Conservation (phyloP, 2,888 invertebrate species). For the Spisula solida region DNA sequence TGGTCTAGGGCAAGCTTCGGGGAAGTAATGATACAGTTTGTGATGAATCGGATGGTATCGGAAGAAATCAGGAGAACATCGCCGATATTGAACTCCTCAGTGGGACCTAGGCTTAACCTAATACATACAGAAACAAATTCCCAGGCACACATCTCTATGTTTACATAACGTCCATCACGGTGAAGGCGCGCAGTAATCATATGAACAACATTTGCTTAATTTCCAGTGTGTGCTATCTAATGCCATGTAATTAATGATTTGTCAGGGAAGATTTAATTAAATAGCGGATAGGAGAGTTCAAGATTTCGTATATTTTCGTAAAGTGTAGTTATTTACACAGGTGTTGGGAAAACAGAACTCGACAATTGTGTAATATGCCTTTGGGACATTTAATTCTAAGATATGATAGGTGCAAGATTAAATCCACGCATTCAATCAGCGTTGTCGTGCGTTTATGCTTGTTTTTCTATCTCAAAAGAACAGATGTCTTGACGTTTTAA, state of each 20-base stretch:
- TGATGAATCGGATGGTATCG: no score
- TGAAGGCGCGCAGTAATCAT: background rate
- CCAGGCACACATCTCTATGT: background rate
- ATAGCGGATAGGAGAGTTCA: background rate
- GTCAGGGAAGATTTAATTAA: constrained; percentile 2
- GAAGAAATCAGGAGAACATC: no score
- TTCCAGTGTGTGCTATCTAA: background rate
- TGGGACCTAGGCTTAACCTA: background rate
- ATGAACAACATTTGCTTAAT: background rate
- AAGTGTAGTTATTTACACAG: constrained; percentile 18
- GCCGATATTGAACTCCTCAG: no score
- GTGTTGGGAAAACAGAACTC: constrained; percentile 2
- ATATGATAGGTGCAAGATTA: background rate
- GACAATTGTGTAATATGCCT: background rate
- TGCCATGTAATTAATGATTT: background rate
- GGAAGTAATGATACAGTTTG: no score
- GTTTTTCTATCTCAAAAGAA: background rate
- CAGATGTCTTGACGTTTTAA: background rate
- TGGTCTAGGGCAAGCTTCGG: no score
- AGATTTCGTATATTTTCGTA: constrained; percentile 13
- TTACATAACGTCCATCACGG: background rate
- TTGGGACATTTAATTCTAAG: constrained; percentile 9
- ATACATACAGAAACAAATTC: background rate
- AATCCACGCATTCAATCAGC: background rate
- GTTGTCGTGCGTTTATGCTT: background rate